Base-by-base conservation (phyloP, 1,140 invertebrate genomes). In the Trichogramma pretiosum region DNA sequence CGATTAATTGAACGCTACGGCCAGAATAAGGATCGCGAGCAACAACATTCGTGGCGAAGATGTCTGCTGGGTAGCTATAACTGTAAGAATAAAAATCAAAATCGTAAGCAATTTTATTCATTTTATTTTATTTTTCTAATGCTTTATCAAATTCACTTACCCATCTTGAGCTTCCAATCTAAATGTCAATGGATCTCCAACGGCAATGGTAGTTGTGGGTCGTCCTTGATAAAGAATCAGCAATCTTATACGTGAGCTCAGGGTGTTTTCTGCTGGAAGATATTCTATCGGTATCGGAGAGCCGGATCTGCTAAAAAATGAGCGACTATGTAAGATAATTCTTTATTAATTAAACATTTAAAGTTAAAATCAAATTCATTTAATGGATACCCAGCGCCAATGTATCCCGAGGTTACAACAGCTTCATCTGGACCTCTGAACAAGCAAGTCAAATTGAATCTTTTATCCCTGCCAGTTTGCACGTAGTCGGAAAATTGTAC, bases 401-500 rank as follows among this genome's bases (percentile, higher is more conserved):
- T 91, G 64, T 93, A 93, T 56, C 87, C 89, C 17, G 90, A 93
- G 13, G 89, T 92, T 26, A 94, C 90, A 1, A 93, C 86, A 5
- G 90, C 87, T 68, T 93, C 89, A 23, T 89, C 89, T 1, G 89
- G 89, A 23, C 89, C 89, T 56, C 87, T 78, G 66, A 92, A 90
- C 35, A 90, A 75, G 62, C 90, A 94, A 9, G 90, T 94, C 5
- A 94, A 69, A 67, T 94, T 94, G 68, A 93, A 94, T 14, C 89
- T 76, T 60, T 93, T 93, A 64, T 94, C 90, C 48, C 85, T 73
- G 36, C 86, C 85, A 1, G 90, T 93, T 73, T 93, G 89, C 0
- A 94, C 89, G 59, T 86, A 87, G 66, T 93, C 89, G 48, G 88
- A 91, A 68, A 93, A 93, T 68, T 94, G 90, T 0, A 94, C 89